Percentiles rank a stretch among this genome's conserved stretches.
Conservation (phyloP, 1,140 invertebrate genomes). For the Lordiphosa mommai region DNA sequence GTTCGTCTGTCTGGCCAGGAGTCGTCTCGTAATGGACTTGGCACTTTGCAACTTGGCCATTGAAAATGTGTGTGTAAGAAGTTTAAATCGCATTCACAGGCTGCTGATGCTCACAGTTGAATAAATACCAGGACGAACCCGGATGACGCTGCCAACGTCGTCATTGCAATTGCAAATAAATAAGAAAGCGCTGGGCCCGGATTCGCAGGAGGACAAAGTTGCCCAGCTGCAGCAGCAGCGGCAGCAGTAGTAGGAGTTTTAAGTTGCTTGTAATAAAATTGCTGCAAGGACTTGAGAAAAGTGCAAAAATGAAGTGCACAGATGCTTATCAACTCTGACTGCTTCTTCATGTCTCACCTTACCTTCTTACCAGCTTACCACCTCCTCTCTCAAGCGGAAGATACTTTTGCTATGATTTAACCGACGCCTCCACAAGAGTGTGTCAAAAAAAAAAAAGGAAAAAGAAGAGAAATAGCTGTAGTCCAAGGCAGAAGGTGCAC, state of each 20-base stretch:
- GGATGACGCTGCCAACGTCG: constrained; percentile 57
- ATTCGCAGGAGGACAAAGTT: constrained; percentile 56
- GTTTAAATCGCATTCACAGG: constrained; percentile 68
- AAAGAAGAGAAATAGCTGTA: constrained; percentile 22
- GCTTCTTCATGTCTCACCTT: not conserved
- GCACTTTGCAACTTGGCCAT: constrained; percentile 73
- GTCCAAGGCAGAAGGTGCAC: constrained; percentile 12
- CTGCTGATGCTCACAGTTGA: constrained; percentile 63
- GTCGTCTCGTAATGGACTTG: constrained; percentile 62
- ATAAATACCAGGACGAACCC: constrained; percentile 58
- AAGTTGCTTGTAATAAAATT: constrained; percentile 75
- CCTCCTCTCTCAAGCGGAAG: constrained; percentile 17
- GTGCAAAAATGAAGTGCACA: constrained; percentile 75
- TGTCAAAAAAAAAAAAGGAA: constrained; percentile 25
- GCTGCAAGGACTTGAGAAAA: constrained; percentile 58
- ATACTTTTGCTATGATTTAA: constrained; percentile 57
- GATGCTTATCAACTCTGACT: constrained; percentile 61
- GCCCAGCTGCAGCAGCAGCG: not conserved
- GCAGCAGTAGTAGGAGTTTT: constrained; percentile 42
- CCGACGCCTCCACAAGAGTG: constrained; percentile 36
- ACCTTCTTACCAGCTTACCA: not conserved
- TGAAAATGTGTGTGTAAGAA: constrained; percentile 76
- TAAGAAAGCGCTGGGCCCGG: constrained; percentile 50
- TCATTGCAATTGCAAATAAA: constrained; percentile 77
- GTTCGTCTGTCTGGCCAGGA: no score